These are phyloP conservation scores for Falco punctatus DNA, from an alignment of 2,113 vertebrate genomes.

Conservation along the genomic window DNA sequence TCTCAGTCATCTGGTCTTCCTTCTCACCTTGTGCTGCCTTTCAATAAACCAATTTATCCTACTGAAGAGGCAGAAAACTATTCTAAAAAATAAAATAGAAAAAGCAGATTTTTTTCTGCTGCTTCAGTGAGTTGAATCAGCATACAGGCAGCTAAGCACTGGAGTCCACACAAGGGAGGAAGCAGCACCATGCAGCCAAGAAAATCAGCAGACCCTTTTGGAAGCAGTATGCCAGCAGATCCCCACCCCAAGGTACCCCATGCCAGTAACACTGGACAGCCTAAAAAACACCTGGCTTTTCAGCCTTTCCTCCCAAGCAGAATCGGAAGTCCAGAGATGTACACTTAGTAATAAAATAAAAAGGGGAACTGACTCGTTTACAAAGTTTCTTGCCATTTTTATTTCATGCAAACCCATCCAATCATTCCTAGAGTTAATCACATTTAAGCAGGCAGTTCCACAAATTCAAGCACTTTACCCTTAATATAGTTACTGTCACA, in stretches of 20 bases:
- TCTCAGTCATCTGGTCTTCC: not conserved
- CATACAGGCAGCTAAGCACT: not conserved
- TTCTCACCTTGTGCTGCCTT: not conserved
- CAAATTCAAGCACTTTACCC: not conserved
- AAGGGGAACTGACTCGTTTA: not conserved
- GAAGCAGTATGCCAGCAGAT: not conserved
- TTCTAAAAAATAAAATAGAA: not conserved
- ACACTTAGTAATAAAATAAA: not conserved
- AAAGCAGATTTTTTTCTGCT: not conserved
- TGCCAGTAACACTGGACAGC: not conserved
- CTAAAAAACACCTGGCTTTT: not conserved
- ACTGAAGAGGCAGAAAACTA: not conserved
- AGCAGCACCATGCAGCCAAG: not conserved
- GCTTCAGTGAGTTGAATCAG: not conserved
- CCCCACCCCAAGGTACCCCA: not conserved
- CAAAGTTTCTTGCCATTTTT: not conserved
- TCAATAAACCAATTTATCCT: not conserved
- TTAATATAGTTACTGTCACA: not conserved
- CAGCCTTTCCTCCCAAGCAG: not conserved
- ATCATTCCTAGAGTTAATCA: not conserved
- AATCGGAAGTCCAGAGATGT: not conserved
- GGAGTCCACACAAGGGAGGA: not conserved
- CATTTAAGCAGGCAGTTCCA: not conserved
- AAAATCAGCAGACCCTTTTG: not conserved
- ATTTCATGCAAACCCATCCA: not conserved